A percentile compares a stretch with the other conserved stretches of the same genome.
Conservation (phyloP, 1,140 invertebrate genomes). For the Whitmania pigra region DNA sequence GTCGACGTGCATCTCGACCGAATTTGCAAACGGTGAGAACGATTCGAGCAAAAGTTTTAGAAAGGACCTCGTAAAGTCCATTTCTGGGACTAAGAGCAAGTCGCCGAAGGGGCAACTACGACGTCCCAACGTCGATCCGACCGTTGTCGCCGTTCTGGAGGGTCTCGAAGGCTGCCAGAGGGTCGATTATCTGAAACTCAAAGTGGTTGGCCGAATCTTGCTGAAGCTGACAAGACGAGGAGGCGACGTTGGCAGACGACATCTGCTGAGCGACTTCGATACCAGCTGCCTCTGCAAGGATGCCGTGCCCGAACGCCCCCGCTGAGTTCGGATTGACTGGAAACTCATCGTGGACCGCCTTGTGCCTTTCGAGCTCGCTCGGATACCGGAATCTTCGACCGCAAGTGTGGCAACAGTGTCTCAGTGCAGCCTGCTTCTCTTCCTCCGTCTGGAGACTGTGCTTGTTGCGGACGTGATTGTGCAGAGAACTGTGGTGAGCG, state of each 20-base stretch:
- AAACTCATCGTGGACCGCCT: conserved; percentile 1
- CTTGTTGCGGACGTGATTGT: conserved; percentile 25
- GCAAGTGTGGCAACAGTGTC: conserved; percentile 16
- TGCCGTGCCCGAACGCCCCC: background rate
- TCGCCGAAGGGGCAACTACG: too few relatives aligned
- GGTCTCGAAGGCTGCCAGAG: background rate
- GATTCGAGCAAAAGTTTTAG: too few relatives aligned
- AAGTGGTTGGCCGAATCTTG: background rate
- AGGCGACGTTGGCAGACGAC: too few relatives aligned
- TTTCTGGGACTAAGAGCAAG: too few relatives aligned
- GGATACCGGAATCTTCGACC: conserved; percentile 22
- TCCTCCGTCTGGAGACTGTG: conserved; percentile 21
- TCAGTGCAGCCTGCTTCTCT: conserved; percentile 20
- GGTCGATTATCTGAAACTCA: conserved; percentile 10
- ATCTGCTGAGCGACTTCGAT: too few relatives aligned
- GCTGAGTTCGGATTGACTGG: background rate
- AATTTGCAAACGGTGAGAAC: too few relatives aligned
- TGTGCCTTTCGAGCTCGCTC: conserved; percentile 22
- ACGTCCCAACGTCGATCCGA: background rate
- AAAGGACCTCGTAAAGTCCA: too few relatives aligned
- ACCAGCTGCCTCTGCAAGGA: too few relatives aligned
- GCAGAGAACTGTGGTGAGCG: conserved; percentile 22
- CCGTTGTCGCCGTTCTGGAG: background rate
- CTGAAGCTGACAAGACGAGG: too few relatives aligned
- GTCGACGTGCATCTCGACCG: too few relatives aligned